Base-by-base conservation (phyloP, 2,888 invertebrate genomes). In the Cancer borealis region DNA sequence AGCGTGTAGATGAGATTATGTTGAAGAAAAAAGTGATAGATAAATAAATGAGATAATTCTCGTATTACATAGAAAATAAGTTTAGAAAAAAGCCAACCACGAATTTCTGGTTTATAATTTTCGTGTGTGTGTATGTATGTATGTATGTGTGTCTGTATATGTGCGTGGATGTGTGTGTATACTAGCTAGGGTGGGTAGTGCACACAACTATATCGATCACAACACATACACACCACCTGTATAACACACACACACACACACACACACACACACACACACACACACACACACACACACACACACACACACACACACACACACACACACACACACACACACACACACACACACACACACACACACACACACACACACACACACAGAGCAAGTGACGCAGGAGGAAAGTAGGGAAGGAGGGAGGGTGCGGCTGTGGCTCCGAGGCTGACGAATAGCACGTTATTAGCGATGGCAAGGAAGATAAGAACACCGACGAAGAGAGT, bases 361-460 rank as follows among this genome's bases (percentile, higher is more conserved):
- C 66, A 66, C 66, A 17, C 66, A 66, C 66, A 66, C 66, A 66
- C 66, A 66, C 66, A 66, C 66, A 73, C 73, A 89, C 49, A 47
- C 26, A 89, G 3, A 12, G 6, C 26, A n/a, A 73, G 21, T 73
- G 73, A 73, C 8, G n/a, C 17, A n/a, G 73, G 73, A 73, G 73
- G 73, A 73, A n/a, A n/a, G 4, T n/a, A n/a, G 66, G 21, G n/a
- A 73, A n/a, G n/a, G n/a, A 8, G n/a, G 3, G 66, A n/a, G n/a
- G n/a, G 4, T 0, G 66, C 5, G 84, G 30, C 3, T 10, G 84
- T 30, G 39, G 14, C 84, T 30, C 39, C 12, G 30, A 17, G 39
- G 8, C n/a, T 30, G 84, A 84, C 39, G 84, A 39, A 39, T 39
- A 39, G 39, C 84, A n/a, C 30, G 39, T 39, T 39, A 39, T 84